Percentiles rank a stretch among this genome's conserved stretches.
phyloP scores from a whole-genome alignment of 2,797 vertebrate species.

The Cryptoprocta ferox region DNA sequence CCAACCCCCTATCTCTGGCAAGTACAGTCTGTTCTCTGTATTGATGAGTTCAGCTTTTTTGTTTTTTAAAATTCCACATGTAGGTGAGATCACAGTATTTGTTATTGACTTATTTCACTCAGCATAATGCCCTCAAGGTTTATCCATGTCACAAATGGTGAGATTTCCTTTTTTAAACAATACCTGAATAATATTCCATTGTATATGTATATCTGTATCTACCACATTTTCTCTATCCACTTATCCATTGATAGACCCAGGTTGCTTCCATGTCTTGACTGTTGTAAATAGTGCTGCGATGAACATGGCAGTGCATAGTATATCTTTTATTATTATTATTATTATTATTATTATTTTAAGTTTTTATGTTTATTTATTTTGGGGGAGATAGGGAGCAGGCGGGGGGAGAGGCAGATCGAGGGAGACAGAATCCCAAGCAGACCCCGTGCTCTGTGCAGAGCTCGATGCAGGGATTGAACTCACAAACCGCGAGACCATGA shows the following conservation, averaged over 20 bases:
- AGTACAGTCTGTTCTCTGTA: background rate
- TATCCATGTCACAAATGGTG: background rate
- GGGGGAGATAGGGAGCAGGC: too few species aligned
- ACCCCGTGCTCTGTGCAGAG: too few species aligned
- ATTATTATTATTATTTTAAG: too few species aligned
- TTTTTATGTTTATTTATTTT: too few species aligned
- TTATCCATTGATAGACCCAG: background rate
- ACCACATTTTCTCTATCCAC: background rate
- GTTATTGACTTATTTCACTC: background rate
- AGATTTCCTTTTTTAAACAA: background rate
- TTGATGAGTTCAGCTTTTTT: background rate
- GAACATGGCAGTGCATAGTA: background rate
- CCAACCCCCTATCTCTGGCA: background rate
- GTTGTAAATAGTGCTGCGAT: background rate
- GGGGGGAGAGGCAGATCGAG: too few species aligned
- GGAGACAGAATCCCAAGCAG: too few species aligned
- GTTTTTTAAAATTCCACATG: background rate
- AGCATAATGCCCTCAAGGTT: background rate
- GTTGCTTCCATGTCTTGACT: background rate
- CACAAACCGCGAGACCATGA: too few species aligned
- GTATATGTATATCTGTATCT: background rate
- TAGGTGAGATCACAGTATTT: background rate
- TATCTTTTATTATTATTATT: background rate
- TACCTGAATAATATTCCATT: background rate
- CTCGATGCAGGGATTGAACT: too few species aligned